Percentiles rank a stretch among this genome's conserved stretches.
These are phyloP conservation scores for Catharus bicknelli DNA, from an alignment of 2,113 vertebrate genomes.

Conservation along the genomic window DNA sequence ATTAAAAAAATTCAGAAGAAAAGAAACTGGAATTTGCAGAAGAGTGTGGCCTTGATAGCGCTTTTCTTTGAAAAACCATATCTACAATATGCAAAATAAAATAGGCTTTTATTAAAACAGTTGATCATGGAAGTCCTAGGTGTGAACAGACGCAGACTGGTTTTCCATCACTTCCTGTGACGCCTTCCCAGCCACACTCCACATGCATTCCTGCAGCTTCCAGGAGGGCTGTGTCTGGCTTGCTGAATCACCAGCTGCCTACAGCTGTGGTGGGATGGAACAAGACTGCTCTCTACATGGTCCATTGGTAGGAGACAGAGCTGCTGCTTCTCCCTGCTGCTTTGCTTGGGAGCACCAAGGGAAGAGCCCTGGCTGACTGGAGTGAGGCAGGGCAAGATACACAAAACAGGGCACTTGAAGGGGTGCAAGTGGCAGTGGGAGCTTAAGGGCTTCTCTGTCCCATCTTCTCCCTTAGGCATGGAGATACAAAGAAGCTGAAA, in stretches of 20 bases:
- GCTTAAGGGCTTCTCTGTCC: neutral
- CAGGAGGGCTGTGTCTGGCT: neutral
- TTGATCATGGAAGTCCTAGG: neutral
- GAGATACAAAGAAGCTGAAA: neutral
- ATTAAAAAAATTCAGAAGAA: neutral
- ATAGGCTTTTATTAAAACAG: neutral
- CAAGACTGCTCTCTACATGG: neutral
- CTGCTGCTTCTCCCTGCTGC: neutral
- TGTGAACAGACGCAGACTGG: neutral
- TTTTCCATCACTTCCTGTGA: neutral
- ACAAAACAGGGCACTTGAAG: neutral
- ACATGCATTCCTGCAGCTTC: neutral
- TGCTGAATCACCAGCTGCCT: neutral
- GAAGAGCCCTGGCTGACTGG: neutral
- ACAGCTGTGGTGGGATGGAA: accelerated
- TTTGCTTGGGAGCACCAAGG: neutral
- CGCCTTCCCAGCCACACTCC: neutral
- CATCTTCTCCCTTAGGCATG: neutral
- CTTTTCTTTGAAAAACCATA: neutral
- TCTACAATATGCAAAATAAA: neutral
- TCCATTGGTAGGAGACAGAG: neutral
- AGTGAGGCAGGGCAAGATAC: accelerated
- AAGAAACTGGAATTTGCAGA: neutral
- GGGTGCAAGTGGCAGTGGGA: neutral
- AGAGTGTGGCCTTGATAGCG: neutral